Evolutionary conservation across 2,113 vertebrate species (phyloP), one percentile per base, ranked within the genome.

Genomic region (Spheniscus mendiculus): DNA sequence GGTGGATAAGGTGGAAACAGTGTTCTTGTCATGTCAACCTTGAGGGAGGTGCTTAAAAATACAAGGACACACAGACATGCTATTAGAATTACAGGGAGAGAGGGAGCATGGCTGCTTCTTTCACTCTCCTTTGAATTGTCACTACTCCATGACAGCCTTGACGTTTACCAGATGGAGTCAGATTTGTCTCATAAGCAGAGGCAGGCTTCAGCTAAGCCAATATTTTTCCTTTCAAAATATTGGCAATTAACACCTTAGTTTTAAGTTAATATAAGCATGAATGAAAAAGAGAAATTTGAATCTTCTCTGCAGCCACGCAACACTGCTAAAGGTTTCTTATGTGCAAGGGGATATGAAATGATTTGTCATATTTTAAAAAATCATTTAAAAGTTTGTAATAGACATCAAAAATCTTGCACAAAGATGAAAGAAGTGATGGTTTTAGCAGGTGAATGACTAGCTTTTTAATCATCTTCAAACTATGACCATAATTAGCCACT

Each of bases 201-300:
- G 78, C 58, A 94, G 93, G 14, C 36, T 93, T 96, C 90, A 87
- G 50, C 65, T 93, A 95, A 95, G 82, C 81, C 87, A 96, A 34
- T 93, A 74, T 91, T 95, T 89, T 94, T 47, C 77, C 87, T 88
- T 96, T 96, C 85, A 96, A 96, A 97, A 95, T 96, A 91, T 80
- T 94, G 90, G 59, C 92, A 89, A 89, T 95, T 97, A 96, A 95
- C 90, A 87, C 62, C 80, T 97, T 71, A 63, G 38, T 55, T 96
- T 90, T 93, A 93, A 94, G 76, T 90, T 95, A 96, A 91, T 80
- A 90, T 16, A 95, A 90, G 72, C 74, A 74, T n/a, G 29, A 82
- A 80, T 30, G 82, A 74, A 89, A 92, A 88, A 67, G 49, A 92
- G 15, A 90, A 92, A 90, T 49, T 56, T 78, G 45, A 95, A 62